These are phyloP conservation scores for Eulithis testata DNA, from an alignment of 2,888 invertebrate genomes.

Conservation along the genomic window DNA sequence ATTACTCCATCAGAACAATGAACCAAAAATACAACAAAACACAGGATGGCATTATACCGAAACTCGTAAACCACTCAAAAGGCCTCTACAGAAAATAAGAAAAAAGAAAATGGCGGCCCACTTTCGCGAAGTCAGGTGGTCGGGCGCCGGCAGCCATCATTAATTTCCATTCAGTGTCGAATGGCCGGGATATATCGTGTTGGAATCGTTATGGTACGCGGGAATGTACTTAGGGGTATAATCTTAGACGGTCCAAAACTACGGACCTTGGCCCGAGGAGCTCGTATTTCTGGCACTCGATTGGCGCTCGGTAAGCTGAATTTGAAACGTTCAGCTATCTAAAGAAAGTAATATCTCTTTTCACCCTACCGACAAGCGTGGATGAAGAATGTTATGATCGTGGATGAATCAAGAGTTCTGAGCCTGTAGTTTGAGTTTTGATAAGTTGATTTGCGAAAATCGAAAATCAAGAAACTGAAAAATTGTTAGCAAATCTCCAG, in stretches of 20 bases:
- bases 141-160: constrained; percentile 66
- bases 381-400: too few species aligned
- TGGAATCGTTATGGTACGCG: constrained; percentile 39
- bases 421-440: too few species aligned
- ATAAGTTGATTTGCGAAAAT: too few species aligned
- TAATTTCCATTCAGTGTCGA: constrained; percentile 77
- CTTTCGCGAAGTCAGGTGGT: constrained; percentile 75
- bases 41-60: constrained; percentile 52
- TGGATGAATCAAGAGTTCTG: too few species aligned
- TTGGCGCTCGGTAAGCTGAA: constrained; percentile 16
- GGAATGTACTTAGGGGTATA: constrained; percentile 40
- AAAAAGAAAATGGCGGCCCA: constrained; percentile 63
- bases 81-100: constrained; percentile 57
- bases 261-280: constrained; percentile 15
- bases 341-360: neutral
- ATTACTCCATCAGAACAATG: constrained; percentile 42
- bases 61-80: constrained; percentile 60
- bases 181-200: constrained; percentile 45
- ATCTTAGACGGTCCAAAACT: constrained; percentile 30
- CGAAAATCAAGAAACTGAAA: too few species aligned
- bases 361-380: too few species aligned
- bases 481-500: too few species aligned
- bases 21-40: constrained; percentile 38
- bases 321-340: constrained; percentile 9
- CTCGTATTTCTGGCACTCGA: constrained; percentile 29